Evolutionary conservation across 2,797 vertebrate species (phyloP), one percentile per base, ranked within the genome.

Genomic region (Sandelia bainsii): DNA sequence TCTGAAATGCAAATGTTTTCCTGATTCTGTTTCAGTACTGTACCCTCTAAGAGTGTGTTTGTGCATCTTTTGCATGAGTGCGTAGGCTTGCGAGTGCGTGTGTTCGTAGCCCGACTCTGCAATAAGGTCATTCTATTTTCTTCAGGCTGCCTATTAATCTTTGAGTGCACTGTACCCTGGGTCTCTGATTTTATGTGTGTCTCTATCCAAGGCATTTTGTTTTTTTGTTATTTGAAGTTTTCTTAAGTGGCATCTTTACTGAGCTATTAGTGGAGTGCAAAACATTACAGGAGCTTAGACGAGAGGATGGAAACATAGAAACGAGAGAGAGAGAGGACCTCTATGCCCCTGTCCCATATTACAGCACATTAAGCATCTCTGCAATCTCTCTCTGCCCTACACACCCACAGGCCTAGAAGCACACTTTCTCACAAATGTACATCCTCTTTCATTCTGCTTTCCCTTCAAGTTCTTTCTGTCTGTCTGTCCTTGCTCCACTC

Each of bases 311-410:
- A 34, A 34, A 34, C 32, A 22, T 71, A 25, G 68, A 79, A 23
- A 37, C 70, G 66, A 62, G 49, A 44, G 62, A 62, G 49, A 62
- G 63, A 65, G 64, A 51, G 63, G 75, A 77, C 59, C 27, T 76
- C 19, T 70, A 65, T 88, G 63, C 62, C 81, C 79, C 66, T 86
- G 87, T 90, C 85, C 88, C 84, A 84, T 65, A 87, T 87, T 75
- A 61, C 62, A 77, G 54, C 76, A 82, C 79, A 86, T 88, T 80
- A 86, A 81, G 75, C 78, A 84, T 86, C 22, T 75, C 72, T 56
- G 64, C 66, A 40, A 27, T 83, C 65, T 64, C 76, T 73, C 40
- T 59, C 62, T 53, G 48, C 49, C 72, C 62, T 61, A 16, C 51
- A 66, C 74, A 67, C 79, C 72, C 73, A 77, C 66, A 74, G 59